Percentiles rank a stretch among this genome's conserved stretches.
Evolutionary conservation across 2,797 vertebrate species (phyloP).

Genomic region (Steatocranus sp.): DNA sequence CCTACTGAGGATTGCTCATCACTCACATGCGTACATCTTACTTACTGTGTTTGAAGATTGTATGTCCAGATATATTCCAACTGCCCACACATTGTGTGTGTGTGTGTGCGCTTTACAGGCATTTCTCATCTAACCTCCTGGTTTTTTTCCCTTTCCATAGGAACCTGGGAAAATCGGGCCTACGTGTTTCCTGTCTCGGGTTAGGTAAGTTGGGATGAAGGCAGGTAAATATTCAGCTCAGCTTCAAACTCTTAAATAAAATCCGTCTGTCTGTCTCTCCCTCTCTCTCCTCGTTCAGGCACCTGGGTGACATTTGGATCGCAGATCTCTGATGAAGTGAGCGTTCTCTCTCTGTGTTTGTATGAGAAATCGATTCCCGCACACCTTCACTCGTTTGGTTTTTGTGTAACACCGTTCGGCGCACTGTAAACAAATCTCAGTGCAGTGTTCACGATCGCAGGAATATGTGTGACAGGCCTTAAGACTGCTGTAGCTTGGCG

Average conservation of each 20-base stretch:
- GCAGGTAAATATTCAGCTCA: background rate
- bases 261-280: background rate
- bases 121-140: background rate
- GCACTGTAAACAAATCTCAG: background rate
- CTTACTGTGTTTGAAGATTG: background rate
- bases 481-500: background rate
- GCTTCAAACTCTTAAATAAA: conserved; percentile 1
- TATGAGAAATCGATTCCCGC: background rate
- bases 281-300: conserved; percentile 61
- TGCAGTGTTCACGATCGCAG: background rate
- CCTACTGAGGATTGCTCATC: background rate
- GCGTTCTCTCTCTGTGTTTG: conserved; percentile 1
- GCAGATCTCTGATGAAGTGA: conserved; percentile 91
- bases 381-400: background rate
- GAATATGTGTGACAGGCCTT: background rate
- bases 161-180: conserved; percentile 78
- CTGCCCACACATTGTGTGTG: background rate
- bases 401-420: background rate
- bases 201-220: conserved; percentile 67
- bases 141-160: conserved; percentile 29
- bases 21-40: background rate
- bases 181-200: conserved; percentile 78
- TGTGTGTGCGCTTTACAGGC: background rate
- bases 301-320: conserved; percentile 94
- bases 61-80: background rate